Conservation (phyloP, 2,113 vertebrate genomes). For the Cyanoliseus patagonus region DNA sequence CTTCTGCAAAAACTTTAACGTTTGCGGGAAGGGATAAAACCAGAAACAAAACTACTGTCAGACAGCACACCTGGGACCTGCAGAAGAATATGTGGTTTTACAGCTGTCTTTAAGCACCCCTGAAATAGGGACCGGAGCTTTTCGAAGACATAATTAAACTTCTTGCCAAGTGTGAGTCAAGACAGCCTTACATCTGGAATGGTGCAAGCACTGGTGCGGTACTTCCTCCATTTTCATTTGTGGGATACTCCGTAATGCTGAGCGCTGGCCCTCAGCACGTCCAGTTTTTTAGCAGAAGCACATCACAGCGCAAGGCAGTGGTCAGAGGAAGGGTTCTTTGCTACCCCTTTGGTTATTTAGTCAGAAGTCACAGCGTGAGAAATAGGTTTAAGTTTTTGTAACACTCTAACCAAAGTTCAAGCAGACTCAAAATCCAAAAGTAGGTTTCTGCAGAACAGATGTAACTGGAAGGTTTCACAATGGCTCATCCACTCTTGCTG, state of each 20-base stretch:
- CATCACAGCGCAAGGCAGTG: neutral
- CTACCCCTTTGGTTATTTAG: neutral
- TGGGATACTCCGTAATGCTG: neutral
- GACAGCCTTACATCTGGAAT: neutral
- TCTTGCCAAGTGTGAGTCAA: neutral
- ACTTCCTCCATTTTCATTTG: neutral
- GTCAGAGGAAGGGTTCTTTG: neutral
- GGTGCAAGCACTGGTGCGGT: neutral
- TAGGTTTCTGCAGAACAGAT: neutral
- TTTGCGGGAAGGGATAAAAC: neutral
- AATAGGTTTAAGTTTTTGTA: neutral
- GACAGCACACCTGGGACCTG: neutral
- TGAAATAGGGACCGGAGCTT: neutral
- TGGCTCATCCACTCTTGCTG: neutral
- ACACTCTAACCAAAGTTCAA: neutral
- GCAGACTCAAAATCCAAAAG: neutral
- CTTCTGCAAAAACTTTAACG: neutral
- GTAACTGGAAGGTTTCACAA: neutral
- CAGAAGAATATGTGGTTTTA: neutral
- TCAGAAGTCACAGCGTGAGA: neutral
- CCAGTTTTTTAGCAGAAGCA: neutral
- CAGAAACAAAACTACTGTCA: neutral
- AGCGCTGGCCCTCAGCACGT: fast-evolving
- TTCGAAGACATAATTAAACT: neutral
- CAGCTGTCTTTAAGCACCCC: neutral